phyloP scores from a whole-genome alignment of 2,113 vertebrate genomes.

The Sinosuthora webbiana region DNA sequence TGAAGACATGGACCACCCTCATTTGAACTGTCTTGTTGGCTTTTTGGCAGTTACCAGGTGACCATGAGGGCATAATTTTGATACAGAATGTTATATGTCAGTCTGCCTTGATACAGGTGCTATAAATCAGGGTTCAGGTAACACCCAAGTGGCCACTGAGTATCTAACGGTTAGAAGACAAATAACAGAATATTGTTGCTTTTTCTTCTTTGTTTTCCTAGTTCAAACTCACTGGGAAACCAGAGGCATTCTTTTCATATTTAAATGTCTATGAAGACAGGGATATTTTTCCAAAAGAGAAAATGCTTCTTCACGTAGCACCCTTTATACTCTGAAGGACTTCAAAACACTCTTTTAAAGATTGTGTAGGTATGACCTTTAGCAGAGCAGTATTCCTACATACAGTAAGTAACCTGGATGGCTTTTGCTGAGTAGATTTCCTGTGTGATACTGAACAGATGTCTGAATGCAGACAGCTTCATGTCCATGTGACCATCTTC shows the following conservation, averaged over 20 bases:
- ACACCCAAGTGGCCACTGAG: background rate
- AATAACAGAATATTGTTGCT: background rate
- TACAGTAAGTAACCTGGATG: background rate
- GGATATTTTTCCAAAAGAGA: background rate
- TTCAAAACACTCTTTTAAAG: background rate
- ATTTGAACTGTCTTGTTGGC: background rate
- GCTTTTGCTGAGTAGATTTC: background rate
- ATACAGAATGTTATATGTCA: background rate
- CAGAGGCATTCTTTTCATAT: background rate
- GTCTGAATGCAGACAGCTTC: background rate
- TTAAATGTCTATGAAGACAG: background rate
- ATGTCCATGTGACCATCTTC: background rate
- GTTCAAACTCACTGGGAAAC: background rate
- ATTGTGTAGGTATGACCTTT: background rate
- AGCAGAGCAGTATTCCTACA: background rate
- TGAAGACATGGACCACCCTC: background rate
- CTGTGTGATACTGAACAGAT: background rate
- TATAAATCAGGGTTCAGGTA: background rate
- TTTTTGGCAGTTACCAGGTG: background rate
- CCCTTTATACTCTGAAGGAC: background rate
- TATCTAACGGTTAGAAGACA: background rate
- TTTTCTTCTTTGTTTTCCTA: background rate
- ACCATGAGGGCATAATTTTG: background rate
- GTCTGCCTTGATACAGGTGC: background rate
- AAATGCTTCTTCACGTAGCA: background rate